Conservation (phyloP, 2,113 vertebrate species). For the Megatriorchis doriae region DNA sequence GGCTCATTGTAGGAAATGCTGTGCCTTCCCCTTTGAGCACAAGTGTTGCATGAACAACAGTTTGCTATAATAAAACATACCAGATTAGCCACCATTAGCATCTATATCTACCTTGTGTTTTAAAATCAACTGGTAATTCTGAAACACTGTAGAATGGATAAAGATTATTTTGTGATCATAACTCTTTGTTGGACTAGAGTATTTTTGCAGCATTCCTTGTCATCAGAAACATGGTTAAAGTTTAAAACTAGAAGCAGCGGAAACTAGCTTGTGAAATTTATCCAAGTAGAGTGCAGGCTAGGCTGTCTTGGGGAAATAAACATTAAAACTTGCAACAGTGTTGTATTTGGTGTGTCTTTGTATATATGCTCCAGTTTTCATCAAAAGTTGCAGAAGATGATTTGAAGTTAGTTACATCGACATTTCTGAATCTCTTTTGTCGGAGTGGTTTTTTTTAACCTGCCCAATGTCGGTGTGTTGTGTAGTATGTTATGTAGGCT, state of each 20-base stretch:
- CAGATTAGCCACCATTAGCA: conserved; percentile 83
- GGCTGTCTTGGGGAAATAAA: conserved; percentile 99
- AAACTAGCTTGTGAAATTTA: conserved; percentile 90
- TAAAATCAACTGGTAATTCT: conserved; percentile 85
- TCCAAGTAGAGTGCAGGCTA: conserved; percentile 90
- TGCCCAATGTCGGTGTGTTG: fast-evolving
- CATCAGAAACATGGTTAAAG: conserved; percentile 93
- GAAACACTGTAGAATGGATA: conserved; percentile 96
- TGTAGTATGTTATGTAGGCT: background rate
- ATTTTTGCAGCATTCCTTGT: conserved; percentile 98
- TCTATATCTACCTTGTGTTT: conserved; percentile 89
- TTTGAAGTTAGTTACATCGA: background rate
- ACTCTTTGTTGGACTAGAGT: conserved; percentile 97
- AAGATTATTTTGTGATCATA: conserved; percentile 96
- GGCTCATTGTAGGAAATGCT: conserved; percentile 85
- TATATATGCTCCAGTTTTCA: fast-evolving
- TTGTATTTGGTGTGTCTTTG: conserved; percentile 53
- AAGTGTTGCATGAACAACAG: conserved; percentile 90
- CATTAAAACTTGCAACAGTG: conserved; percentile 86
- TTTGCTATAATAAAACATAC: conserved; percentile 88
- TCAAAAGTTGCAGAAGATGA: fast-evolving
- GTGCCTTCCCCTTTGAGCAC: conserved; percentile 88
- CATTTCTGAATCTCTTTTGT: background rate
- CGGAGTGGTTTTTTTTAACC: background rate
- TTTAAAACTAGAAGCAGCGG: conserved; percentile 88